Evolutionary conservation across 64 coral and sea anemone genomes (phyloP), one percentile per base, ranked within the genome.

Genomic region (Montipora capricornis): DNA sequence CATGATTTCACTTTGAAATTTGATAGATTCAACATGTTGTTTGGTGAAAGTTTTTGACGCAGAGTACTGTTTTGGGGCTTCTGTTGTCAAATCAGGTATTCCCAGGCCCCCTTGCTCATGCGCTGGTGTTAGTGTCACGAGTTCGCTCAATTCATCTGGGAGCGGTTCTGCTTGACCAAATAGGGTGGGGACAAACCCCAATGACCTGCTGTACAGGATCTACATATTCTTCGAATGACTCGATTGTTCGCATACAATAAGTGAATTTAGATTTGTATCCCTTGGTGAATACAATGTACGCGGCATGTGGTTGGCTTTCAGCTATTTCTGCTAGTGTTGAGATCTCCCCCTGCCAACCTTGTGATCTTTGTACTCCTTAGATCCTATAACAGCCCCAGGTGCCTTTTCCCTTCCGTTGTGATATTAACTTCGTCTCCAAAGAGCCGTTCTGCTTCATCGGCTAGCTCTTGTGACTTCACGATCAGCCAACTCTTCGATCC

Each of bases 221-320:
- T 20, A 88, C 87, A 88, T 74, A 88, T 12, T 90, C 88, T 90
- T 90, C 88, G 59, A 90, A 69, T 17, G 77, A 90, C 46, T 90
- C 88, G 20, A 79, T 90, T 2, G 88, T 90, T 22, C 88, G 75
- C 58, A 90, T 77, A 59, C 10, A 80, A 17, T 79, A 75, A 15
- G 87, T 75, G 45, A 88, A 88, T 53, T 88, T 88, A 6, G 87
- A 88, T 75, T 88, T 88, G 58, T 64, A 90, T 16, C 77, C 88
- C 57, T 90, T 80, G 6, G 88, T 90, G 77, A 90, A 80, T 5
- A 57, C 76, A 24, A 80, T 37, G 45, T 79, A 79, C 20, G 74
- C 49, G 4, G 74, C 76, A 88, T 74, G 85, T 74, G 85, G 68
- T 75, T 88, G 85, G 64, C 85, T 88, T 5, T 79, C 48, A 12